Evolutionary conservation across 2,113 vertebrate species (phyloP).

Genomic region (Nyctibius bracteatus): DNA sequence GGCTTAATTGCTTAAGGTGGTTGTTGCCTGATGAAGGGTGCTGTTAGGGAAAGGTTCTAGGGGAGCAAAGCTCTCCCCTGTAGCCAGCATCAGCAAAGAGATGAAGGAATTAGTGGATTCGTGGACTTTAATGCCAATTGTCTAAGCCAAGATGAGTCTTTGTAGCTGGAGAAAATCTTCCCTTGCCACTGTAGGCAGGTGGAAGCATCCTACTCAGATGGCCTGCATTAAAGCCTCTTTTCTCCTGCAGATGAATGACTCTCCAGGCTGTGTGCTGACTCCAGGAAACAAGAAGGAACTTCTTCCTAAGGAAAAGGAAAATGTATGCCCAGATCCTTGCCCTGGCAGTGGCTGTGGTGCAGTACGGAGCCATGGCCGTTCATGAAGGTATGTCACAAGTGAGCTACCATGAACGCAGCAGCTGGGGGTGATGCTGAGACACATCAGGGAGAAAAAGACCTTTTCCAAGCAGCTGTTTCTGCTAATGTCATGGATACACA

Average conservation of each 20-base stretch:
- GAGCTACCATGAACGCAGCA: background rate
- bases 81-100: background rate
- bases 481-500: background rate
- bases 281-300: background rate
- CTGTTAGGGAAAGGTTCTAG: background rate
- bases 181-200: background rate
- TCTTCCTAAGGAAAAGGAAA: background rate
- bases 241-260: background rate
- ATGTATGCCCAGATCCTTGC: background rate
- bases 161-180: background rate
- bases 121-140: background rate
- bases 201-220: background rate
- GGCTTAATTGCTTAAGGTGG: background rate
- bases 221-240: background rate
- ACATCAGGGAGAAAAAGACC: background rate
- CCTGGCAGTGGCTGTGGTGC: background rate
- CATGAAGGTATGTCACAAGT: conserved; percentile 19
- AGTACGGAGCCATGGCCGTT: background rate
- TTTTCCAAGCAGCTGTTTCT: background rate
- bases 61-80: background rate
- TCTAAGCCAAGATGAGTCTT: background rate
- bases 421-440: background rate
- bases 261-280: background rate
- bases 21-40: background rate
- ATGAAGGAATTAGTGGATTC: background rate